Evolutionary conservation across 1,140 invertebrate genomes (phyloP), one percentile per base, ranked within the genome.

Genomic region (Drosophila mayri): DNA sequence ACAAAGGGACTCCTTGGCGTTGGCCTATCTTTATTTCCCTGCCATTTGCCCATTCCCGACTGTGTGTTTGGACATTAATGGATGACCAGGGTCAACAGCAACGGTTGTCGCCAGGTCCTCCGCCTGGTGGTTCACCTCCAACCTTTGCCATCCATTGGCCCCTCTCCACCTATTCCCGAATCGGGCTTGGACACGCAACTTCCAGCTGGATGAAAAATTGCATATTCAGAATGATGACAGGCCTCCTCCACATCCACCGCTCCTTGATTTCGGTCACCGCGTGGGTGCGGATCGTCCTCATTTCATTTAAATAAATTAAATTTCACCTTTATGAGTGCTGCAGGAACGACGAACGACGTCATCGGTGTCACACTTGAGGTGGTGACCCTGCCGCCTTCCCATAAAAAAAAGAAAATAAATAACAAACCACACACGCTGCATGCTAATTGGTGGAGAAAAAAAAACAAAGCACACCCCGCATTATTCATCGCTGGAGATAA

Each of bases 241-340:
- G 60, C 52, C 49, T 44, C 40, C 38, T 25, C n/a, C 63, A 30
- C 38, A 32, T 41, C 47, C 54, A 32, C 57, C 59, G 61, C 81
- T 67, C 72, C 77, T 73, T 77, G 58, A 80, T 80, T 84, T 77
- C 18, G 71, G 76, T 71, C 41, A 52, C 41, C 30, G 16, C 61
- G 68, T 79, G 83, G 70, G 83, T 65, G 76, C 61, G 83, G 76
- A 57, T 25, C 37, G 3, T 30, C 30, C 25, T 58, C 47, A 63
- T 81, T 71, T 71, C 84, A 88, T 88, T 88, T 88, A 88, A 88
- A 88, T 88, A 84, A 88, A 88, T 88, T 90, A 88, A 71, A 88
- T 81, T 81, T 90, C 62, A 65, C 76, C 83, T 68, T 75, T 75
- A 85, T 81, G 82, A 78, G 64, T 68, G 62, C 18, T 59, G 58